A percentile compares a stretch with the other conserved stretches of the same genome.
These are phyloP conservation scores for Drosophila buzzatii DNA, from an alignment of 2,888 invertebrate species.

Conservation along the genomic window DNA sequence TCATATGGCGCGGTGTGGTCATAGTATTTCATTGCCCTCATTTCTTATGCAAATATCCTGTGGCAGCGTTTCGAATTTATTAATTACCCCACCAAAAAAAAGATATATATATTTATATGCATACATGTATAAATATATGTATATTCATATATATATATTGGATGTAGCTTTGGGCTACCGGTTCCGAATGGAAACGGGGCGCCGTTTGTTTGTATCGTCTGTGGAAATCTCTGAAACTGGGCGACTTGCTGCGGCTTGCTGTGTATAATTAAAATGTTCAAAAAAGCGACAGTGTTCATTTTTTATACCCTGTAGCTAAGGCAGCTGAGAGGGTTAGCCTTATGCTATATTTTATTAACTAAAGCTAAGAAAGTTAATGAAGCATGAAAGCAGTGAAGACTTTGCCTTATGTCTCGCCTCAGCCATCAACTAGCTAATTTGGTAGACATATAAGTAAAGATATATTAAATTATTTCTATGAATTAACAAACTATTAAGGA, in stretches of 20 bases:
- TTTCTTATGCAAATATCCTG: slow-evolving; percentile 83
- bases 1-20: slow-evolving; percentile 72
- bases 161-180: slow-evolving; percentile 45
- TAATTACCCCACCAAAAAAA: slow-evolving; percentile 66
- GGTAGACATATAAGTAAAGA: too few species aligned
- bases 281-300: slow-evolving; percentile 80
- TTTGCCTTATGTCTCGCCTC: too few species aligned
- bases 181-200: slow-evolving; percentile 47
- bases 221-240: slow-evolving; percentile 40
- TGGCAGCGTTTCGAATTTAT: slow-evolving; percentile 81
- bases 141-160: background rate
- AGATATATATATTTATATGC: background rate
- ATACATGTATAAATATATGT: background rate
- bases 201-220: slow-evolving; percentile 33
- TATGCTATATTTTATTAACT: too few species aligned
- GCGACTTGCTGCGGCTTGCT: slow-evolving; percentile 19
- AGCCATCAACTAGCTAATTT: too few species aligned
- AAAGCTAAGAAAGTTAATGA: too few species aligned
- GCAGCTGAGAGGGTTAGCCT: background rate
- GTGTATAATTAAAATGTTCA: slow-evolving; percentile 78
- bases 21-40: slow-evolving; percentile 83
- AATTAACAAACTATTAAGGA: too few species aligned
- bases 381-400: too few species aligned
- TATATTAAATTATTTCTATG: too few species aligned
- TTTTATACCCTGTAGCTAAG: slow-evolving; percentile 41